A percentile compares a stretch with the other conserved stretches of the same genome.
These are phyloP conservation scores for Limnephilus auricula DNA, from an alignment of 2,888 invertebrate species.

Conservation along the genomic window DNA sequence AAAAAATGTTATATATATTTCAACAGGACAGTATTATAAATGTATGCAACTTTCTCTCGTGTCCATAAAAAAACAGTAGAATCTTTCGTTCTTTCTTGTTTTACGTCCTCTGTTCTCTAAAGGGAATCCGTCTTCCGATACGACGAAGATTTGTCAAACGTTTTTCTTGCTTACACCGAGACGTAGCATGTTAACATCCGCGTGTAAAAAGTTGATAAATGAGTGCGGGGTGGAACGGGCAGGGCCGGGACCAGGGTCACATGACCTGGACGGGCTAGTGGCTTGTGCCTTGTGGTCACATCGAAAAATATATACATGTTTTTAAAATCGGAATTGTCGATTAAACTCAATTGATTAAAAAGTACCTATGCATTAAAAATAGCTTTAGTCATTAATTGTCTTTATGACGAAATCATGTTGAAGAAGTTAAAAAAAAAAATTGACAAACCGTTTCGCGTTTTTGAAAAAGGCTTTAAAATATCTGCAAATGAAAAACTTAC, in stretches of 20 bases:
- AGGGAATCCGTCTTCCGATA: conserved; percentile 34
- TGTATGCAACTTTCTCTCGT: background rate
- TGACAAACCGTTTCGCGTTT: too few species aligned
- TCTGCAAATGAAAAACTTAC: too few species aligned
- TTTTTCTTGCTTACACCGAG: conserved; percentile 42
- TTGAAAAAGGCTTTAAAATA: too few species aligned
- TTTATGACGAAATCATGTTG: too few species aligned
- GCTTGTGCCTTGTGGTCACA: background rate
- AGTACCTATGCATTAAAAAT: background rate
- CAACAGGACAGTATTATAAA: background rate
- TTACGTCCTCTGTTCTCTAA: background rate
- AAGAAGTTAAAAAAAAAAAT: too few species aligned
- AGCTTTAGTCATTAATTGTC: background rate
- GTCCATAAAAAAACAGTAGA: background rate
- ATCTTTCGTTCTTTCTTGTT: background rate
- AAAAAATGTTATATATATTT: background rate
- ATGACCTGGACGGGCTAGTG: background rate
- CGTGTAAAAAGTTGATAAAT: conserved; percentile 58
- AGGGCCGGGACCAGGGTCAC: background rate
- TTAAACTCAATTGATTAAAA: background rate
- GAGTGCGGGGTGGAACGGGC: conserved; percentile 21
- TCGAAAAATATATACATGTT: background rate
- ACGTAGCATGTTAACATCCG: conserved; percentile 55
- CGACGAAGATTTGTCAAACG: conserved; percentile 42
- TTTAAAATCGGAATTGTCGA: background rate